These are phyloP conservation scores for Marronus borbonicus DNA, from an alignment of 2,888 invertebrate genomes.

Conservation along the genomic window DNA sequence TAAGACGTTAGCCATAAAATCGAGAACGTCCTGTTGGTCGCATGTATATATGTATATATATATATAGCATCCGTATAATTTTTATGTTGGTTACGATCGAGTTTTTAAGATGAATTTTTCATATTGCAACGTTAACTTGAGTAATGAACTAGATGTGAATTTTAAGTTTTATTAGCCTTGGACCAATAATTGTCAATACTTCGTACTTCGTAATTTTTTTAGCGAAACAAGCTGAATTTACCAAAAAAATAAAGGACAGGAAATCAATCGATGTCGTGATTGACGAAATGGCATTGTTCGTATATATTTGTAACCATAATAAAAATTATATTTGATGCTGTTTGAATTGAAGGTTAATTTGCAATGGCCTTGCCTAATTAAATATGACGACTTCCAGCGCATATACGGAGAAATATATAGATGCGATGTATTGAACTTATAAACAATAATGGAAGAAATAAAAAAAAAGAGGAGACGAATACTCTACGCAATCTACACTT, in stretches of 20 bases:
- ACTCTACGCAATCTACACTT: conserved; percentile 49
- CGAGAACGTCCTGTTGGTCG: no score
- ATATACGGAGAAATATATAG: conserved; percentile 56
- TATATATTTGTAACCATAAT: conserved; percentile 3
- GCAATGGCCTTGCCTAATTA: conserved; percentile 60
- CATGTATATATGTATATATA: neutral
- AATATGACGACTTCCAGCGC: conserved; percentile 63
- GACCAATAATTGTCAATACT: no score
- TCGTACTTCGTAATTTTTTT: no score
- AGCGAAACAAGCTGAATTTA: no score
- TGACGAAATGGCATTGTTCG: conserved; percentile 7
- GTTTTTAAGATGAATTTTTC: no score
- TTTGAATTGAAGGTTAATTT: conserved; percentile 51
- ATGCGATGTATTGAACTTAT: conserved; percentile 54
- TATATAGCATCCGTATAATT: conserved; percentile 39
- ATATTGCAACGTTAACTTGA: no score
- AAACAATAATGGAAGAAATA: conserved; percentile 46
- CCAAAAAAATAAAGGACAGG: no score
- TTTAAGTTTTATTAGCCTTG: no score
- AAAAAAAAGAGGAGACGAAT: conserved; percentile 32
- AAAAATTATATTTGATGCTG: conserved; percentile 52
- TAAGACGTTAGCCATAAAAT: no score
- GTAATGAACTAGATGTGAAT: no score
- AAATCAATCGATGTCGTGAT: no score
- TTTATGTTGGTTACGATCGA: conserved; percentile 10